Evolutionary conservation across 2,113 vertebrate genomes (phyloP), one percentile per base, ranked within the genome.

Genomic region (Alexandromys fortis): DNA sequence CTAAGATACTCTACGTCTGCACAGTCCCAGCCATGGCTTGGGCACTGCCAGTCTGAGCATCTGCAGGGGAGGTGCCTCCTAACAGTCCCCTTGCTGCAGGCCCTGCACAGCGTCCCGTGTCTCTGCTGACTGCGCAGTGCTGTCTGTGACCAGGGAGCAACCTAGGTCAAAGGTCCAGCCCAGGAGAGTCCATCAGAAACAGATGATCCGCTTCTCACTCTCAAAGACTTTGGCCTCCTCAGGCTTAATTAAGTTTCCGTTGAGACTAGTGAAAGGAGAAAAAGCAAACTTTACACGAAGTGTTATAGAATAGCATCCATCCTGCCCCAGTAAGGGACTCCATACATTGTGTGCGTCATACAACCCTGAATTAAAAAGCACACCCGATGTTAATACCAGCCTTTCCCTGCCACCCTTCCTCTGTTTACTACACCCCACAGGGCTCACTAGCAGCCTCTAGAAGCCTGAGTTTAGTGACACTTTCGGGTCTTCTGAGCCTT

Each of bases 221-320:
- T 98, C 97, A 95, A 99, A 99, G 86, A 94, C 97, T 96, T 98
- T 98, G 91, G 97, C 97, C 38, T 99, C 98, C 52, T 98, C 98
- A 24, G 96, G 97, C 77, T 97, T 98, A 79, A 99, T 96, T 55
- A 70, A 92, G 94, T 99, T 99, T 42, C 98, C 98, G 0, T 98
- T 98, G 95, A 99, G 97, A 95, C 99, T 99, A 45, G 95, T 42
- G 63, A 42, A 72, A 86, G 55, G 45, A 93, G 94, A 97, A 91
- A 94, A 95, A 77, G 61, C 38, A 75, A 70, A 94, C 21, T 85
- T 52, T 55, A 55, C 6, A n/a, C 45, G 63, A 96, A 22, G 4
- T 4, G 13, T 58, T 13, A 85, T 16, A 16, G 28, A 3, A 35
- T 3, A 6, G 1, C 9, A 63, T 1, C 0, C 1, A 1, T 5